Percentiles rank a stretch among this genome's conserved stretches.
Conservation (phyloP, 2,113 vertebrate species). For the Rhodinocichla rosea region DNA sequence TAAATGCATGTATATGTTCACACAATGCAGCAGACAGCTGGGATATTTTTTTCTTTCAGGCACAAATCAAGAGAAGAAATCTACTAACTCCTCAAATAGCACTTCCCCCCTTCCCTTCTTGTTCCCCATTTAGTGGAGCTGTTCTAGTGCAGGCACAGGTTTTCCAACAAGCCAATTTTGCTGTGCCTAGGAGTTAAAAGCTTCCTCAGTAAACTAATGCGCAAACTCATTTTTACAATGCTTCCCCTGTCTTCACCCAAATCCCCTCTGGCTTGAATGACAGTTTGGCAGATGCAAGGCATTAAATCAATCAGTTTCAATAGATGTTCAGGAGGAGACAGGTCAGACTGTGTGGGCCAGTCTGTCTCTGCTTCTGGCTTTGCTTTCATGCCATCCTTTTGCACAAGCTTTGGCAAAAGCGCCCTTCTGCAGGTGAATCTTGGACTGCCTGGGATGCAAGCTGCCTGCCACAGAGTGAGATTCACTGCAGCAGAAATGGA, state of each 20-base stretch:
- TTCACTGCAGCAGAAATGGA: not conserved
- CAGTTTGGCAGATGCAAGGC: slow-evolving; percentile 79
- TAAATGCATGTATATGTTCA: slow-evolving; percentile 81
- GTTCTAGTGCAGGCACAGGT: slow-evolving; percentile 20
- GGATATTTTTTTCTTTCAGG: slow-evolving; percentile 56
- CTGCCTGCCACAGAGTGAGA: not conserved
- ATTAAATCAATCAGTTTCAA: slow-evolving; percentile 85
- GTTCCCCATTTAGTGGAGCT: slow-evolving; percentile 3
- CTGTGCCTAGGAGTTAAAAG: slow-evolving; percentile 66
- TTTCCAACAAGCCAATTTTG: slow-evolving; percentile 42
- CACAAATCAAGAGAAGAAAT: slow-evolving; percentile 69
- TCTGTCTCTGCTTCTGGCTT: not conserved
- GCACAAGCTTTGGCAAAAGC: not conserved
- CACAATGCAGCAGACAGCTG: slow-evolving; percentile 77
- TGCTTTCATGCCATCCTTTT: not conserved
- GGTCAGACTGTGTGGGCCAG: slow-evolving; percentile 53
- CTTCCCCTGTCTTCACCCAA: slow-evolving; percentile 68
- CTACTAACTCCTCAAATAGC: slow-evolving; percentile 26
- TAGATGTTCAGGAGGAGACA: slow-evolving; percentile 53
- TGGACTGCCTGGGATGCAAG: not conserved
- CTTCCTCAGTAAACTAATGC: slow-evolving; percentile 51
- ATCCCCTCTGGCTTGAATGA: slow-evolving; percentile 80
- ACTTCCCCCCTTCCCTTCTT: not conserved
- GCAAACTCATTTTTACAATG: slow-evolving; percentile 61
- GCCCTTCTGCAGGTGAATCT: not conserved